phyloP scores from a whole-genome alignment of 2,888 invertebrate species.

The Orthosia gothica region DNA sequence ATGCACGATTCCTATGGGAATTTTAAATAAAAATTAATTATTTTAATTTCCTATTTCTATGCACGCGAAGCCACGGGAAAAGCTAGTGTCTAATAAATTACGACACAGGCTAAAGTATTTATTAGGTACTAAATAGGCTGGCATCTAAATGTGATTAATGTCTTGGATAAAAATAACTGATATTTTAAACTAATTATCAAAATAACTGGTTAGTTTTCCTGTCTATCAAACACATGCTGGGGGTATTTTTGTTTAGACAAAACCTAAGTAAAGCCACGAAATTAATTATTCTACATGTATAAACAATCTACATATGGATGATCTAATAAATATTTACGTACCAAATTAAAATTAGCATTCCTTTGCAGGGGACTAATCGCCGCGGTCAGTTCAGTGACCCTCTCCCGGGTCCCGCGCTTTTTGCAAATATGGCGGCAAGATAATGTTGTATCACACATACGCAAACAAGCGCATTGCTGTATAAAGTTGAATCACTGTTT shows the following conservation, averaged over 20 bases:
- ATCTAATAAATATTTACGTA: conserved; percentile 43
- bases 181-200: background rate
- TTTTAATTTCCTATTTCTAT: too few species aligned
- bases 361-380: conserved; percentile 57
- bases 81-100: too few species aligned
- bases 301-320: conserved; percentile 38
- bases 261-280: conserved; percentile 7
- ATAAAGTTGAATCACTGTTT: background rate
- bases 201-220: conserved; percentile 5
- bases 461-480: background rate
- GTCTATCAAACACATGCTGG: conserved; percentile 2
- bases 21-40: too few species aligned
- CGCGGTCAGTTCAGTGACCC: conserved; percentile 52
- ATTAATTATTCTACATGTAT: conserved; percentile 19
- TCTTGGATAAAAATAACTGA: background rate
- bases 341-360: conserved; percentile 42
- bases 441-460: conserved; percentile 13
- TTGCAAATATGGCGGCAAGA: conserved; percentile 55
- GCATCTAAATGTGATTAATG: background rate
- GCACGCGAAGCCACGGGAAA: too few species aligned
- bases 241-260: conserved; percentile 18
- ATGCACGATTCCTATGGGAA: too few species aligned
- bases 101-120: too few species aligned
- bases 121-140: background rate
- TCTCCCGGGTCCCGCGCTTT: conserved; percentile 50